A percentile compares a stretch with the other conserved stretches of the same genome.
Conservation (phyloP, 1,140 invertebrate species). For the Bombus haemorrhoidalis region DNA sequence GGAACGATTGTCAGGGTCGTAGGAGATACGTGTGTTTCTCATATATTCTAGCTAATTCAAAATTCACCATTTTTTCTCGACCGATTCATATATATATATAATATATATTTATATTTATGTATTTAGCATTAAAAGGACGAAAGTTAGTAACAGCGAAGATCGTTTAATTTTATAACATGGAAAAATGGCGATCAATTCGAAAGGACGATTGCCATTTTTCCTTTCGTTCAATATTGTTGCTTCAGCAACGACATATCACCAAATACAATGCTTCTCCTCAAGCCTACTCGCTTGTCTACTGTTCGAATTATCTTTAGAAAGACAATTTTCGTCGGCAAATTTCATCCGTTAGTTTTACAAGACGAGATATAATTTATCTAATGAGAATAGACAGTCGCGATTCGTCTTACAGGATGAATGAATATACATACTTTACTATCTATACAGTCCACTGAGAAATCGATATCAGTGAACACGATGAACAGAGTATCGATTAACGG, state of each 20-base stretch:
- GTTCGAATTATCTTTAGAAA: neutral
- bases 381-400: neutral
- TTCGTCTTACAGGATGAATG: neutral
- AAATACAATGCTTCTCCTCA: neutral
- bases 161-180: slow-evolving; percentile 25
- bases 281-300: neutral
- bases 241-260: neutral
- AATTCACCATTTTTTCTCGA: slow-evolving; percentile 39
- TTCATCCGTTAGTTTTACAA: neutral
- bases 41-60: slow-evolving; percentile 32
- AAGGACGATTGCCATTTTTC: neutral
- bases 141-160: slow-evolving; percentile 60
- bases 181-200: slow-evolving; percentile 3
- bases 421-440: slow-evolving; percentile 30
- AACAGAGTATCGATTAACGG: neutral
- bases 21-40: slow-evolving; percentile 44
- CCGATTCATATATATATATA: neutral
- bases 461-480: neutral
- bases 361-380: neutral
- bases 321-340: neutral
- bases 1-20: slow-evolving; percentile 63
- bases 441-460: neutral
- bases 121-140: slow-evolving; percentile 49
- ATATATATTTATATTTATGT: neutral
- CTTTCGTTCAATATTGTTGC: neutral